Evolutionary conservation across 2,113 vertebrate genomes (phyloP), one percentile per base, ranked within the genome.

Genomic region (Acrocephalus arundinaceus): DNA sequence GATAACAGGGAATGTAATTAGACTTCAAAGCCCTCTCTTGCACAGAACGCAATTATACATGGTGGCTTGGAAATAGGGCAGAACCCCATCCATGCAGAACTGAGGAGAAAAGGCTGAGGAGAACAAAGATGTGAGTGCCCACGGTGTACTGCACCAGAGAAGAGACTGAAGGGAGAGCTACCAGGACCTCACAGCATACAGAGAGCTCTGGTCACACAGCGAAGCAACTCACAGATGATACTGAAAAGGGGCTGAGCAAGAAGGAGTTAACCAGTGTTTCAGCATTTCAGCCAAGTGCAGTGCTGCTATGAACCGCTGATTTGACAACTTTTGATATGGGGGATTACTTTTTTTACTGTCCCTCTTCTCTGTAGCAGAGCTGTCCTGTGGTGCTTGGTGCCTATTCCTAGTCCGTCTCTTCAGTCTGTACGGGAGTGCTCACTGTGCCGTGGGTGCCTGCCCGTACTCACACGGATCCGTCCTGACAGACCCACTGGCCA

Each of bases 351-450:
- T 55, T 71, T 63, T 62, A 43, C 48, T 39, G 12, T 15, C 59
- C 13, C 31, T 54, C 68, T 74, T 4, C 7, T 33, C 84, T 62
- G 63, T 6, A 39, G 62, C 76, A 37, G 59, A 61, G 37, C 35
- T 6, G 5, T 57, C 19, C 77, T 10, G 41, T 19, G 45, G 49
- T 12, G 90, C 63, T n/a, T 5, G 22, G 25, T 7, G 54, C 3
- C 46, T 46, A 0, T 23, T 63, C 46, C 43, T 5, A 1, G 25
- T 3, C n/a, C 4, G 16, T 23, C 68, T 39, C 25, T 15, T 12
- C 41, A 1, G 13, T 3, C 37, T 1, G 25, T 1, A 1, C 1
- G 0, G 54, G 33, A 39, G 51, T 0, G 15, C 71, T 68, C 52
- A 0, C 25, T 2, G 39, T 4, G 48, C 68, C 20, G 24, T 2